Evolutionary conservation across 2,797 vertebrate genomes (phyloP).

Genomic region (Helarctos malayanus): DNA sequence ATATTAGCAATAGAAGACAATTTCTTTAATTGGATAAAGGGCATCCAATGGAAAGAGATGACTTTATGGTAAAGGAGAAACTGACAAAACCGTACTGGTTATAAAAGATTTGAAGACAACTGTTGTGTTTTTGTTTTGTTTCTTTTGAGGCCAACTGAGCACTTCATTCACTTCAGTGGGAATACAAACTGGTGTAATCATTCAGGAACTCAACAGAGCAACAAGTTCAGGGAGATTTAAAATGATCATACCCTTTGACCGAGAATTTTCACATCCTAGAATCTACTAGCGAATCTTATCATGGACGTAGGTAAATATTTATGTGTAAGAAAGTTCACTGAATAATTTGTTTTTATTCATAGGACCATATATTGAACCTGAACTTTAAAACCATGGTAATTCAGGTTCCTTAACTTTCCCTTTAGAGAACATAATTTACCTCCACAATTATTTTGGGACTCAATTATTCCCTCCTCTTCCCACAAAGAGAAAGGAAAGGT

Average conservation of each 20-base stretch:
- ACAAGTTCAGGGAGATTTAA: constrained; percentile 49
- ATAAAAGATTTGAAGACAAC: neutral
- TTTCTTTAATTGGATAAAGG: constrained; percentile 28
- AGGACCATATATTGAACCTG: neutral
- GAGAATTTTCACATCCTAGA: constrained; percentile 39
- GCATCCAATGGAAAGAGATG: neutral
- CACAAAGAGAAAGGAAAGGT: neutral
- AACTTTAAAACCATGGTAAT: constrained; percentile 63
- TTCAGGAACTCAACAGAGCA: constrained; percentile 40
- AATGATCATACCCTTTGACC: constrained; percentile 47
- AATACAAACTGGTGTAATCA: neutral
- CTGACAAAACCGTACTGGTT: neutral
- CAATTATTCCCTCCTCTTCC: neutral
- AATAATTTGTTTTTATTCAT: constrained; percentile 58
- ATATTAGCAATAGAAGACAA: neutral
- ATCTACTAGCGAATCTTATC: constrained; percentile 76
- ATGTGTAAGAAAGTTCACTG: constrained; percentile 72
- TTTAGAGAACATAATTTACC: neutral
- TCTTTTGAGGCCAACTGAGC: neutral
- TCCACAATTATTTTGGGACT: neutral
- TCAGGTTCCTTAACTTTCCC: constrained; percentile 32
- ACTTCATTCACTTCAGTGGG: neutral
- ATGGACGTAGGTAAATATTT: constrained; percentile 75
- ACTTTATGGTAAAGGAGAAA: neutral
- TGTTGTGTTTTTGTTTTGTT: neutral